Conservation (phyloP, 2,888 invertebrate species). For the Drosophila anceps region DNA sequence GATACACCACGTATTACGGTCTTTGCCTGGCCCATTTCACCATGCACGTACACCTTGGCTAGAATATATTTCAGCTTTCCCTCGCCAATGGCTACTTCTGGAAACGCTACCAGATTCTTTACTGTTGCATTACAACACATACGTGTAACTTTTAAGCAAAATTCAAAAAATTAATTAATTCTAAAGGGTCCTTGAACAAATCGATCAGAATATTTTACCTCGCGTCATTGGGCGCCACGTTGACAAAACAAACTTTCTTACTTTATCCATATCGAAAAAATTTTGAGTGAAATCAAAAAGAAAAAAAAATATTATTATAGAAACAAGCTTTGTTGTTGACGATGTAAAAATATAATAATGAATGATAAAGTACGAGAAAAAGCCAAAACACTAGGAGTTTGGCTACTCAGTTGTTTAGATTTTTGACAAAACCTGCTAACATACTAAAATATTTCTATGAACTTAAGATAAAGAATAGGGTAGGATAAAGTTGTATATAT, state of each 20-base stretch:
- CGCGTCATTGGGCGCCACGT: slow-evolving; percentile 34
- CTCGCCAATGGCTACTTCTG: slow-evolving; percentile 30
- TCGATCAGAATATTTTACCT: slow-evolving; percentile 19
- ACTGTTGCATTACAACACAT: slow-evolving; percentile 18
- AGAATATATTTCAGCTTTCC: slow-evolving; percentile 62
- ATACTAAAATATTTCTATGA: too few species aligned
- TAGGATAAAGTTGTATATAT: too few species aligned
- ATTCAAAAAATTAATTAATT: background rate
- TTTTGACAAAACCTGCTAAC: background rate
- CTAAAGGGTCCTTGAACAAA: too few species aligned
- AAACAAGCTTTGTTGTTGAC: slow-evolving; percentile 16
- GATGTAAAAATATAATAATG: background rate
- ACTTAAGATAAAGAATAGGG: too few species aligned
- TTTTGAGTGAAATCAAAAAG: slow-evolving; percentile 16
- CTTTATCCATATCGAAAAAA: slow-evolving; percentile 47
- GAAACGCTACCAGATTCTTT: slow-evolving; percentile 39
- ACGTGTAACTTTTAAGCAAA: slow-evolving; percentile 35
- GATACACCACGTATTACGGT: slow-evolving; percentile 48
- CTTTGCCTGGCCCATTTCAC: slow-evolving; percentile 44
- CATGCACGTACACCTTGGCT: slow-evolving; percentile 61
- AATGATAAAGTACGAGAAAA: slow-evolving; percentile 4
- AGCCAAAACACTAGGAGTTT: background rate
- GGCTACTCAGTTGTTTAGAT: slow-evolving; percentile 25
- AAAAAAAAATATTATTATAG: background rate
- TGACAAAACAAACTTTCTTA: slow-evolving; percentile 37